Evolutionary conservation across 2,797 vertebrate genomes (phyloP).

Genomic region (Pachyuromys duprasi): DNA sequence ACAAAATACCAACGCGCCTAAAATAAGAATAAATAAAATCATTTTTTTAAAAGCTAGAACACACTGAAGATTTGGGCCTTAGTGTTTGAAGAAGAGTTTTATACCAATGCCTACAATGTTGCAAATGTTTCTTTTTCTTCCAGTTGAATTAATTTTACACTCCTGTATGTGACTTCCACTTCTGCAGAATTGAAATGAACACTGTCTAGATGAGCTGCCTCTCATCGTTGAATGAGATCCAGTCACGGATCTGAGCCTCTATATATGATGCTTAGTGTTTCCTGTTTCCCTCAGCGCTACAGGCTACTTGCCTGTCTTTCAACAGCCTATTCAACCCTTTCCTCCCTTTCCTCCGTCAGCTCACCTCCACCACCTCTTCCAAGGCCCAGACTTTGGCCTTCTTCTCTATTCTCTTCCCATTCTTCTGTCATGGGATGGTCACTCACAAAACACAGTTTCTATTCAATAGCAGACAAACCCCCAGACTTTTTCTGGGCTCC

Average conservation of each 20-base stretch:
- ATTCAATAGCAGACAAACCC: not conserved
- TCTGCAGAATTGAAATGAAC: constrained; percentile 36
- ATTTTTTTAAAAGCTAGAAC: constrained; percentile 56
- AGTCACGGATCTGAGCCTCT: not conserved
- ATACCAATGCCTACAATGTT: constrained; percentile 63
- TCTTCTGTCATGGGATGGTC: not conserved
- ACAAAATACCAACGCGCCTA: too few relatives aligned
- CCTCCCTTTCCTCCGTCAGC: not conserved
- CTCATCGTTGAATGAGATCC: not conserved
- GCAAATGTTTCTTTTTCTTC: constrained; percentile 52
- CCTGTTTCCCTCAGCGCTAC: not conserved
- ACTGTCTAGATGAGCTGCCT: not conserved
- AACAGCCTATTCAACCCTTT: not conserved
- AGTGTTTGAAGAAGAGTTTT: constrained; percentile 70
- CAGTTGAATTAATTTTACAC: constrained; percentile 60
- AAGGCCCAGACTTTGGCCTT: constrained; percentile 19
- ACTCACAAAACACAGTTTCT: not conserved
- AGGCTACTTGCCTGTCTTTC: not conserved
- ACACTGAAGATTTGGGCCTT: constrained; percentile 69
- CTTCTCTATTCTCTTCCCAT: constrained; percentile 5
- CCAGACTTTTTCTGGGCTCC: not conserved
- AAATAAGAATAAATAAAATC: too few relatives aligned
- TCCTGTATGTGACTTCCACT: constrained; percentile 6
- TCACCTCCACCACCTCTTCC: not conserved
- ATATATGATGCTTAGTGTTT: not conserved